Evolutionary conservation across 2,888 invertebrate genomes (phyloP).

Genomic region (Tetanocera ferruginea): DNA sequence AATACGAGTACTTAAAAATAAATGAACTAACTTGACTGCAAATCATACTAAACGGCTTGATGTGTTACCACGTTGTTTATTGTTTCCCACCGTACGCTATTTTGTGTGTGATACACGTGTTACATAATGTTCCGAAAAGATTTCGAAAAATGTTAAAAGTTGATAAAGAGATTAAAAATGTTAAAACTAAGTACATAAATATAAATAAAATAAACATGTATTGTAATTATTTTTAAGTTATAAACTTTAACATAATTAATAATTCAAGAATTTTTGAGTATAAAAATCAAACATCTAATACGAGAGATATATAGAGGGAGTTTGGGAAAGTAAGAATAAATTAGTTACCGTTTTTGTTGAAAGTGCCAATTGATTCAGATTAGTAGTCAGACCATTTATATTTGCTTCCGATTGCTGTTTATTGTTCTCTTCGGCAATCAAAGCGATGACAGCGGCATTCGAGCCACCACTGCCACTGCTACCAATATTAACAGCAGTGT

Average conservation of each 20-base stretch:
- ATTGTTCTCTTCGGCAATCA: constrained; percentile 45
- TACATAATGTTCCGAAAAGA: constrained; percentile 27
- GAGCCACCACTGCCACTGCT: constrained; percentile 36
- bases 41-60: constrained; percentile 68
- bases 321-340: neutral
- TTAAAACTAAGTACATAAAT: constrained; percentile 17
- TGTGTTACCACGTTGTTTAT: constrained; percentile 65
- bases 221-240: neutral
- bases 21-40: constrained; percentile 66
- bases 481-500: neutral
- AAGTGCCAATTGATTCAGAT: constrained; percentile 62
- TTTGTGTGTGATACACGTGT: constrained; percentile 36
- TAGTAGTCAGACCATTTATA: constrained; percentile 61
- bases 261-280: neutral
- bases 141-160: constrained; percentile 28
- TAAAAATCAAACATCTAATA: neutral
- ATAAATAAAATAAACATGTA: constrained; percentile 25
- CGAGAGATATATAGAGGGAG: neutral
- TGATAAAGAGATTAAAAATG: constrained; percentile 26
- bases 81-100: constrained; percentile 54
- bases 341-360: constrained; percentile 64
- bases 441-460: constrained; percentile 46
- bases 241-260: neutral
- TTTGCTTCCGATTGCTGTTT: constrained; percentile 58
- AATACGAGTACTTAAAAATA: constrained; percentile 25